Evolutionary conservation across 2,797 vertebrate species (phyloP).

Genomic region (Bradypus variegatus): DNA sequence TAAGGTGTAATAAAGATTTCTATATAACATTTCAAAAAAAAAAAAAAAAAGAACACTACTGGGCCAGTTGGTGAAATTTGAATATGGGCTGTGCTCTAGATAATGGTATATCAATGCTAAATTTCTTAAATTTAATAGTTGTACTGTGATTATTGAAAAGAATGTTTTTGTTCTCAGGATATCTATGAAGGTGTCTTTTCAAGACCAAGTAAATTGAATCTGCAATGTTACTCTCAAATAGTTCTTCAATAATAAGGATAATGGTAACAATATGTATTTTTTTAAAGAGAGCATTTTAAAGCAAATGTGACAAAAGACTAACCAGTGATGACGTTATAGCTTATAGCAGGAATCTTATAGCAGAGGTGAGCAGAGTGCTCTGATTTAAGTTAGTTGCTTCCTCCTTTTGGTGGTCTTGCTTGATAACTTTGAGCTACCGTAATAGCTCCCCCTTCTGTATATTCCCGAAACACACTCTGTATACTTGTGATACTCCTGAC

Average conservation of each 20-base stretch:
- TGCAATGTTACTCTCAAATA: not conserved
- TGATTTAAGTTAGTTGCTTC: no score
- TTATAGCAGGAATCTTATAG: not conserved
- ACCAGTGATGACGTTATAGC: not conserved
- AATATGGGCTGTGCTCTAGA: not conserved
- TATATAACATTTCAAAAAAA: not conserved
- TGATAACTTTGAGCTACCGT: no score
- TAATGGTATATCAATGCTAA: not conserved
- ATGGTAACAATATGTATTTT: not conserved
- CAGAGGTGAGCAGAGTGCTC: not conserved
- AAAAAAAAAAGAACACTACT: no score
- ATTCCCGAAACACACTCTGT: no score
- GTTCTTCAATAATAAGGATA: not conserved
- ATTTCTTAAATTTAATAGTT: not conserved
- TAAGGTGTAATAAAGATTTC: not conserved
- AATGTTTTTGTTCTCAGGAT: not conserved
- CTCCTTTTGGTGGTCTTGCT: no score
- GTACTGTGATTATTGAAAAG: not conserved
- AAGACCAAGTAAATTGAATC: not conserved
- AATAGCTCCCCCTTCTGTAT: no score
- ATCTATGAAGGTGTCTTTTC: not conserved
- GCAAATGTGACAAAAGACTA: constrained; percentile 15
- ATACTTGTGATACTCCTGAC: not conserved
- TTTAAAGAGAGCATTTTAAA: not conserved
- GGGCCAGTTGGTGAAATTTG: not conserved